Percentiles rank a stretch among this genome's conserved stretches.
These are phyloP conservation scores for Petrocephalus schoutedeni DNA, from an alignment of 2,797 vertebrate species.

Conservation along the genomic window DNA sequence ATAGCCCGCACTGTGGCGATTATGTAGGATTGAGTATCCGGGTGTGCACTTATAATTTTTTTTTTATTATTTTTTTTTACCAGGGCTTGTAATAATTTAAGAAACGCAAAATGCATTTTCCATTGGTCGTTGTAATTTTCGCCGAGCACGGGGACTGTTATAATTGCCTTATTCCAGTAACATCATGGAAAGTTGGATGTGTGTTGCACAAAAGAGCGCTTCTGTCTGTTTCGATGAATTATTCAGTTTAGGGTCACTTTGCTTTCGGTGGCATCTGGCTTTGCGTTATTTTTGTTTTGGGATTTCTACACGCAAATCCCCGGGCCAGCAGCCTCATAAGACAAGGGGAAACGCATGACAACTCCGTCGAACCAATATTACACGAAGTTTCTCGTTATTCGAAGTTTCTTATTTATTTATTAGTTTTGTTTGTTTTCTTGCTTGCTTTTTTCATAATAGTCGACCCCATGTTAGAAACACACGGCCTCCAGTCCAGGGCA, in stretches of 20 bases:
- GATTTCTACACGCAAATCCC: conserved; percentile 21
- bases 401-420: background rate
- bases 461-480: background rate
- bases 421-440: background rate
- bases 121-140: background rate
- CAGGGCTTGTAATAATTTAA: background rate
- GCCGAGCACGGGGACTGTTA: background rate
- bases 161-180: background rate
- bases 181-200: background rate
- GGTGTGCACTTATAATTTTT: background rate
- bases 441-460: background rate
- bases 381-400: background rate
- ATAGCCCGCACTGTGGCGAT: background rate
- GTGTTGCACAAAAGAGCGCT: background rate
- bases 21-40: background rate
- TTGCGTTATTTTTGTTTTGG: background rate
- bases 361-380: background rate
- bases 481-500: background rate
- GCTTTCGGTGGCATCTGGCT: background rate
- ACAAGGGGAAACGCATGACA: background rate
- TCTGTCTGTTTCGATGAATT: background rate
- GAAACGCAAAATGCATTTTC: background rate
- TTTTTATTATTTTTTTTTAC: too few relatives aligned
- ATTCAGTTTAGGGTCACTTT: background rate
- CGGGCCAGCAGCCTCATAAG: background rate